phyloP scores from a whole-genome alignment of 2,797 vertebrate species.

The Hemibagrus guttatus region DNA sequence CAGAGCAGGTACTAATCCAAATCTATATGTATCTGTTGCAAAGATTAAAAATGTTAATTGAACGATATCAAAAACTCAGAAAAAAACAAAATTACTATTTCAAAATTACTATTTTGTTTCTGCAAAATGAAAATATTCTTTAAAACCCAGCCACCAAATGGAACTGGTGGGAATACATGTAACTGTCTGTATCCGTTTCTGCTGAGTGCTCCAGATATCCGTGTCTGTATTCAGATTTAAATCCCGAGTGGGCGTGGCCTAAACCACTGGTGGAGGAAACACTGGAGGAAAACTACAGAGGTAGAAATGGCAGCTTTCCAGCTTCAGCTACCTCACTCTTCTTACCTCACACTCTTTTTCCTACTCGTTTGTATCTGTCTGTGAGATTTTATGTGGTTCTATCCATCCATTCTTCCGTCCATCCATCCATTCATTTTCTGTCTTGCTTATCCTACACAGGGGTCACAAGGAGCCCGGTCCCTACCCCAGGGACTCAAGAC shows the following conservation, averaged over 20 bases:
- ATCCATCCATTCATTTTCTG: too few species aligned
- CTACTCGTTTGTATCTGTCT: not conserved
- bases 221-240: not conserved
- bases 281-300: not conserved
- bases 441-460: too few species aligned
- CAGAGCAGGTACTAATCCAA: not conserved
- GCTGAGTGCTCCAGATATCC: not conserved
- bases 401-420: not conserved
- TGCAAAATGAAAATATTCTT: not conserved
- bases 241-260: not conserved
- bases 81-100: too few species aligned
- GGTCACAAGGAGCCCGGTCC: too few species aligned
- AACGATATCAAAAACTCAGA: not conserved
- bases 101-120: not conserved
- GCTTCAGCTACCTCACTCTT: not conserved
- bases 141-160: too few species aligned
- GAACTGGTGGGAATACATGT: not conserved
- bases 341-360: not conserved
- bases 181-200: not conserved
- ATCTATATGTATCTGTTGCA: not conserved
- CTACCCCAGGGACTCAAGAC: too few species aligned
- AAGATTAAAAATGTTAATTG: not conserved
- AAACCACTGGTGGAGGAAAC: not conserved
- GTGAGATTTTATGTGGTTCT: not conserved
- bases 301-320: not conserved